Base-by-base conservation (phyloP, 1,140 invertebrate species). In the Drosophila navojoa region DNA sequence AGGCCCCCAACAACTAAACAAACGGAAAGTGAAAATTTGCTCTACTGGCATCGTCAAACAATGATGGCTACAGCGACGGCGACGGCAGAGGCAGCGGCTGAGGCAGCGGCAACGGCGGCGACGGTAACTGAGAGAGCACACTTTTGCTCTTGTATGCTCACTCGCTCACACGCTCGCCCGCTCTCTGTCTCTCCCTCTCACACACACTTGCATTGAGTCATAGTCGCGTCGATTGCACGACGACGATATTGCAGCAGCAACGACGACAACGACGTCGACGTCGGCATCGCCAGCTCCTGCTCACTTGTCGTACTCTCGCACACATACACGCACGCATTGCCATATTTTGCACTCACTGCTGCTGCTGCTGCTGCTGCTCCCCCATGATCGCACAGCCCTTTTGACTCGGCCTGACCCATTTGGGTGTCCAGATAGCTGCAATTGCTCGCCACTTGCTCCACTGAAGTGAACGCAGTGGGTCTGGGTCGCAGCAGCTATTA, bases 21-120 rank as follows among this genome's bases (percentile, higher is more conserved):
- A 89, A 89, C 84, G 79, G 84, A 89, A 89, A 89, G 84, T 89
- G 84, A 89, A 89, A 89, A 89, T 89, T 89, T 89, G 84, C 84
- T 89, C 84, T 81, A 89, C 84, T 89, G 84, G 71, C 84, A 89
- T 76, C 74, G 73, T 67, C 72, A 75, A 71, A 70, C 40, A 38
- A 58, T 69, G 71, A 72, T 58, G 53, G 42, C 13, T 55, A 38
- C 55, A 32, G 44, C 47, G 57, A 42, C 58, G n/a, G 27, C 58
- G 42, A 71, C 50, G 42, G 54, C 38, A 32, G 50, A 32, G n/a
- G 47, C 45, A 44, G 58, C 35, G 40, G 47, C 55, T 19, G 22
- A 1, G 19, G 19, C 42, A 15, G 42, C 16, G 44, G 16, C 44
- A 19, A 9, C 32, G 32, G 32, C n/a, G 42, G 7, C 45, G 19